Evolutionary conservation across 2,113 vertebrate species (phyloP), one percentile per base, ranked within the genome.

Genomic region (Ophiodon elongatus): DNA sequence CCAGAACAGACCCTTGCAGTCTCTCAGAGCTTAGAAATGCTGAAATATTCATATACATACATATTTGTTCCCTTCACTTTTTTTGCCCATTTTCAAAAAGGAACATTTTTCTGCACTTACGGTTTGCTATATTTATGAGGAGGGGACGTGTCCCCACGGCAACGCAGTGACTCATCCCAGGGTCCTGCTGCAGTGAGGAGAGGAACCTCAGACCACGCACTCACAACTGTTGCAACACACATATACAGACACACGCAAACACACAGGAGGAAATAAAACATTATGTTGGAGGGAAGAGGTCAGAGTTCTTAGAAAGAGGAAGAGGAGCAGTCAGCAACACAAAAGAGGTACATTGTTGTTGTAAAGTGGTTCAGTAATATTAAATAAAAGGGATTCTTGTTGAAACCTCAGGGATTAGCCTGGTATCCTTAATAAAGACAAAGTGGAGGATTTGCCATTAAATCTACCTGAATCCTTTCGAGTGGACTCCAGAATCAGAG

Each of bases 101-200:
- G 76, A 94, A 96, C 95, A 95, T 94, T 95, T 93, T 93, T 95
- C 88, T 95, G 94, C 95, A 95, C 95, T 96, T 93, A 94, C 62
- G 86, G 71, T 94, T 92, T 95, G 87, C 91, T 91, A 95, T 95
- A 95, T 96, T 96, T 92, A 96, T 96, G 94, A 95, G 83, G 71
- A 85, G 88, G 66, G 81, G 65, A 81, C 76, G 74, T 84, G 84
- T 94, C 92, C 91, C 92, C 72, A 87, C 77, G 64, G 84, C 79
- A 88, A 76, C 80, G 69, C 86, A 78, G 85, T 93, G 93, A 95
- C 88, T 94, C 93, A 94, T 93, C 88, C 57, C 64, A 83, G 63
- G 79, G 89, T 91, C 89, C 90, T 84, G 57, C 83, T 76, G 84
- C 75, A 89, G 79, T 8, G 52, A 71, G 76, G 78, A 79, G 33